A percentile compares a stretch with the other conserved stretches of the same genome.
Evolutionary conservation across 2,113 vertebrate genomes (phyloP).

Genomic region (Dendrocopos noguchii): DNA sequence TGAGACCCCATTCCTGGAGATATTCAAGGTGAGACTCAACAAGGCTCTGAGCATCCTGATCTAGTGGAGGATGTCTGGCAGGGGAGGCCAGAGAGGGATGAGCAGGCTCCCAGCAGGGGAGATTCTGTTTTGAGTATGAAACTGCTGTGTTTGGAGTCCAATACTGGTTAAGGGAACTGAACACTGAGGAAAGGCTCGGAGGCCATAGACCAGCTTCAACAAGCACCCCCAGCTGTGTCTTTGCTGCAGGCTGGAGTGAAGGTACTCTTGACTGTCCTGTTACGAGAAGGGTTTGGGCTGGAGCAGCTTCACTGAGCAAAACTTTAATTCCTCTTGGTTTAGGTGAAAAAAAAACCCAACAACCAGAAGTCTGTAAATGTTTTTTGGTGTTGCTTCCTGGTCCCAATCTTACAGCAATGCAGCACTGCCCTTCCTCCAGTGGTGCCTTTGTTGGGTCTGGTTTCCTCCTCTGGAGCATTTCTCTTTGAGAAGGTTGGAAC

Average conservation of each 20-base stretch:
- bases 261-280: not conserved
- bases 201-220: not conserved
- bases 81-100: too few species aligned
- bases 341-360: not conserved
- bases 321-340: not conserved
- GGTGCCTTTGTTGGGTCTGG: not conserved
- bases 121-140: not conserved
- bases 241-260: not conserved
- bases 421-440: not conserved
- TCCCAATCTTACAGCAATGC: not conserved
- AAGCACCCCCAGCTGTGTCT: not conserved
- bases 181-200: not conserved
- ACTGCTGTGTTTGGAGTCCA: not conserved
- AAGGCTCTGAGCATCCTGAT: too few species aligned
- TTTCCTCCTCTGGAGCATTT: constrained; percentile 11
- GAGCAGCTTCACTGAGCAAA: not conserved
- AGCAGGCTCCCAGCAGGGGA: not conserved
- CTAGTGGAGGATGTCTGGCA: too few species aligned
- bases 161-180: not conserved
- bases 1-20: too few species aligned
- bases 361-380: not conserved
- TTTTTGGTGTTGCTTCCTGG: not conserved
- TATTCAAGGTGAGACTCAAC: too few species aligned
- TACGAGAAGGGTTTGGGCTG: not conserved
- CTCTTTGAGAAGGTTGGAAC: not conserved